Evolutionary conservation across 2,113 vertebrate genomes (phyloP), one percentile per base, ranked within the genome.

Genomic region (Illadopsis cleaveri): DNA sequence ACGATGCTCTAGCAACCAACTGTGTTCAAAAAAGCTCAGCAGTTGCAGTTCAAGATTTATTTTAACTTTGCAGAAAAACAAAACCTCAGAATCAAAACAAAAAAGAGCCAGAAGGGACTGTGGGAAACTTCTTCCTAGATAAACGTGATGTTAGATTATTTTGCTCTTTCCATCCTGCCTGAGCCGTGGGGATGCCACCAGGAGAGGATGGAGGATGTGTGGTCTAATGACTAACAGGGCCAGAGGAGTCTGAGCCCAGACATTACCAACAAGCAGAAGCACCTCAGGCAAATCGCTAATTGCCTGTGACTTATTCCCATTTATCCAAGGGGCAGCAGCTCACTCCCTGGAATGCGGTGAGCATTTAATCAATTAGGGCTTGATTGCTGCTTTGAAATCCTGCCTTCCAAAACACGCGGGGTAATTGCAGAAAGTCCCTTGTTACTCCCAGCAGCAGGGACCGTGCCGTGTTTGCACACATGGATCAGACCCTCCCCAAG

Each of bases 41-140:
- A 71, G 69, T 75, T 90, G 69, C 51, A 76, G 60, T 40, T 92
- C 0, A 3, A 86, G 89, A 92, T 94, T 96, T 94, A 90, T 94
- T 95, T 96, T 89, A 94, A 86, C 86, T 94, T 81, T 75, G 69
- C 64, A 72, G 86, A 82, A 87, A 93, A 96, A 91, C 70, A 94
- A 95, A 82, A 78, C 54, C 78, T 85, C 81, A 8, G 51, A 92
- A 84, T 71, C 56, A 71, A 93, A 94, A 77, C 86, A 90, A 78
- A 94, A 95, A 83, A 40, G 75, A 92, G 38, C 15, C 89, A 86
- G 62, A 85, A 86, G 50, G 60, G 82, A 77, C 86, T 96, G 94
- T 95, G 94, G 82, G 92, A 94, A 96, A 77, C 68, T 62, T 90
- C 88, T 69, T 65, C 92, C 68, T 92, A 33, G 65, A 54, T 64